phyloP scores from a whole-genome alignment of 2,888 invertebrate genomes.

The Thumatha senex region DNA sequence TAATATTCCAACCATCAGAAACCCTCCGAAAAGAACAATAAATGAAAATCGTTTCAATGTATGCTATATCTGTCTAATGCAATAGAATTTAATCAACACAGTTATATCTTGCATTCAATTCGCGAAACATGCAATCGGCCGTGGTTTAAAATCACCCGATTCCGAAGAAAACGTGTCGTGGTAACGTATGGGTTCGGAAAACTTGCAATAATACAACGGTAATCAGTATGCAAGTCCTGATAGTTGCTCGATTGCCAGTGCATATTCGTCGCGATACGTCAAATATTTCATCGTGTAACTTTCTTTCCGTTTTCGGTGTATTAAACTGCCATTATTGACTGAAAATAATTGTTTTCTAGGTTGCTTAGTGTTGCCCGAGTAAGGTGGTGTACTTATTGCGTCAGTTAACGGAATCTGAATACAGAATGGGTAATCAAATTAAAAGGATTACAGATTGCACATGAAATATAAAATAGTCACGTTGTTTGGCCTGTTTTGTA shows the following conservation, averaged over 20 bases:
- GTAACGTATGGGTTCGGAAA: conserved; percentile 47
- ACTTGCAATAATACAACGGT: conserved; percentile 42
- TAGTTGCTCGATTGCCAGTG: conserved; percentile 52
- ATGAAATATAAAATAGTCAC: conserved; percentile 36
- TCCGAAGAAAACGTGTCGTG: conserved; percentile 44
- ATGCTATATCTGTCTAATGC: too few relatives aligned
- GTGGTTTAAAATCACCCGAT: conserved; percentile 36
- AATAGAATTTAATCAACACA: too few relatives aligned
- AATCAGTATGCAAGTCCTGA: conserved; percentile 68
- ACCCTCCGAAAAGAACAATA: too few relatives aligned
- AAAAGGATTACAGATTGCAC: conserved; percentile 36
- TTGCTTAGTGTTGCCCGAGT: conserved; percentile 22
- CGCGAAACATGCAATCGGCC: conserved; percentile 16
- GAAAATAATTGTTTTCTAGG: conserved; percentile 48
- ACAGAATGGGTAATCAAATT: conserved; percentile 35
- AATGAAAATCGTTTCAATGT: too few relatives aligned
- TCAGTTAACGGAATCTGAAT: conserved; percentile 33
- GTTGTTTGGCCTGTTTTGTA: conserved; percentile 35
- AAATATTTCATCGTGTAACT: conserved; percentile 67
- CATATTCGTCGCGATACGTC: conserved; percentile 63
- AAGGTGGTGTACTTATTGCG: conserved; percentile 29
- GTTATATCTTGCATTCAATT: conserved; percentile 21
- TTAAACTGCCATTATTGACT: conserved; percentile 47
- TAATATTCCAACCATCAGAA: too few relatives aligned
- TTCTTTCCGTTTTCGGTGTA: conserved; percentile 70